A percentile compares a stretch with the other conserved stretches of the same genome.
These are phyloP conservation scores for Brachyalestes nurse DNA, from an alignment of 2,797 vertebrate species.

Conservation along the genomic window DNA sequence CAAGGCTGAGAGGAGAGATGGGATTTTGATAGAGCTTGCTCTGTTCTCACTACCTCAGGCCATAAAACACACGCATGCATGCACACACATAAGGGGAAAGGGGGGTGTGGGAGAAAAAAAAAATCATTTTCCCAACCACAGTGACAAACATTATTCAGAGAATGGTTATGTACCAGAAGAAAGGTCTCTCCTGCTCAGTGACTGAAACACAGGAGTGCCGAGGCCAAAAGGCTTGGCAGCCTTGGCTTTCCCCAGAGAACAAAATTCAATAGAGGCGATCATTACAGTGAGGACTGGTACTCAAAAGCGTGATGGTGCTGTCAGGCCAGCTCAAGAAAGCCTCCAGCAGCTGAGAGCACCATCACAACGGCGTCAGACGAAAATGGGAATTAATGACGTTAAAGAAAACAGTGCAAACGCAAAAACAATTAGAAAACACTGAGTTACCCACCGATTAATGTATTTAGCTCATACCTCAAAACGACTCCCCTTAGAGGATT, in stretches of 20 bases:
- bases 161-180: constrained; percentile 37
- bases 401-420: constrained; percentile 1
- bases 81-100: background rate
- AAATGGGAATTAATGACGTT: constrained; percentile 27
- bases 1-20: constrained; percentile 45
- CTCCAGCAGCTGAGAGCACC: constrained; percentile 17
- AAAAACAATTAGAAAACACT: constrained; percentile 33
- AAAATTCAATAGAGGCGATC: constrained; percentile 54
- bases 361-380: constrained; percentile 8
- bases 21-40: constrained; percentile 48
- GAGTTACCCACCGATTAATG: background rate
- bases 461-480: constrained; percentile 14
- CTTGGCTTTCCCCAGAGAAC: constrained; percentile 37
- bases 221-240: constrained; percentile 42
- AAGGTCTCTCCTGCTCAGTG: constrained; percentile 46
- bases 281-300: constrained; percentile 46
- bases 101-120: background rate
- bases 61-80: constrained; percentile 28
- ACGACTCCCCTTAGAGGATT: background rate
- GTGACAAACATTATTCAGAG: constrained; percentile 45
- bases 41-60: constrained; percentile 37
- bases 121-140: constrained; percentile 15
- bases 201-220: constrained; percentile 29
- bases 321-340: constrained; percentile 26
- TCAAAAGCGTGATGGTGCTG: constrained; percentile 35